Evolutionary conservation across 2,888 invertebrate genomes (phyloP).

Genomic region (Drosophila nr. perissopoda): DNA sequence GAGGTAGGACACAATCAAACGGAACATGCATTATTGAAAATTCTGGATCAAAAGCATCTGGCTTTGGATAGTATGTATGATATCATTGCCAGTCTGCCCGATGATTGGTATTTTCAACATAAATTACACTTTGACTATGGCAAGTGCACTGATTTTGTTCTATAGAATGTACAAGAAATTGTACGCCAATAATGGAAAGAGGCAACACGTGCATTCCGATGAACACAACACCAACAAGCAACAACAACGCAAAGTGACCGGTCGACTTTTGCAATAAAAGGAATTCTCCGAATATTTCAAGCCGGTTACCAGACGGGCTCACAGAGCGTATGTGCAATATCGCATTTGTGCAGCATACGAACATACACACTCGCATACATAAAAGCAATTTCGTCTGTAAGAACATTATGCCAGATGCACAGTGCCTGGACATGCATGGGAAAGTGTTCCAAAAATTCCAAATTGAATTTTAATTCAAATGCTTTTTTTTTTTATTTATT

Average conservation of each 20-base stretch:
- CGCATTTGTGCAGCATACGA: conserved; percentile 19
- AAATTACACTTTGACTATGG: conserved; percentile 12
- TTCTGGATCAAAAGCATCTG: conserved; percentile 40
- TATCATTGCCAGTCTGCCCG: conserved; percentile 5
- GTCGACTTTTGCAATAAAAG: conserved; percentile 68
- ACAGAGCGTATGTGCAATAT: conserved; percentile 61
- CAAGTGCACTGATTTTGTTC: conserved; percentile 55
- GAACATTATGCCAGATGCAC: conserved; percentile 63
- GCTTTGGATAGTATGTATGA: conserved; percentile 1
- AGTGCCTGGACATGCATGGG: conserved; percentile 2
- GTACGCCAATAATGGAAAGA: conserved; percentile 56
- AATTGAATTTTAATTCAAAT: not conserved
- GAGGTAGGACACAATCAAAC: conserved; percentile 6
- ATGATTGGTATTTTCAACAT: conserved; percentile 62
- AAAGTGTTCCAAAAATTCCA: conserved; percentile 32
- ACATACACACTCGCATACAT: conserved; percentile 12
- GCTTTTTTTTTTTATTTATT: not conserved
- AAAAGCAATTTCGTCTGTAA: conserved; percentile 69
- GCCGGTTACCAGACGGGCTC: conserved; percentile 51
- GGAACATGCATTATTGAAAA: conserved; percentile 58
- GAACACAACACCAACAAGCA: conserved; percentile 28
- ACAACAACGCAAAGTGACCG: conserved; percentile 51
- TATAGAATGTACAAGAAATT: conserved; percentile 59
- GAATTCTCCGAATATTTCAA: conserved; percentile 73
- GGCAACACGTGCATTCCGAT: conserved; percentile 61